A percentile compares a stretch with the other conserved stretches of the same genome.
Evolutionary conservation across 1,140 invertebrate genomes (phyloP).

Genomic region (Tetramorium simillimum): DNA sequence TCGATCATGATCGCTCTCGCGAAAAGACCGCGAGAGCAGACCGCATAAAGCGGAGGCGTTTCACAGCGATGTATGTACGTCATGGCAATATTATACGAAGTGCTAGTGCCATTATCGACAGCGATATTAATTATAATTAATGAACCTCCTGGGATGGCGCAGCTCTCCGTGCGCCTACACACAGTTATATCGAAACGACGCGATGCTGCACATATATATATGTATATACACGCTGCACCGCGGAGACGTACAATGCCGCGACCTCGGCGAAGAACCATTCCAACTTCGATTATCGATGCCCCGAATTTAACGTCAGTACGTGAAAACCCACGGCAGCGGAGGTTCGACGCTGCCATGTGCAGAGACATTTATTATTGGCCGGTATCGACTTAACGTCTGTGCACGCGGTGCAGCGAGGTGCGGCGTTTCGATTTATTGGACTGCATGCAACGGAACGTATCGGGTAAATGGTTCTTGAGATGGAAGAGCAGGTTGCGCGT

Average conservation of each 20-base stretch:
- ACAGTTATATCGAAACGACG: constrained; percentile 45
- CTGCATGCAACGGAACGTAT: constrained; percentile 11
- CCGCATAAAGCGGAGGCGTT: constrained; percentile 45
- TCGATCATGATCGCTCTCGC: constrained; percentile 40
- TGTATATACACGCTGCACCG: neutral
- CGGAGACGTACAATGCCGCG: constrained; percentile 39
- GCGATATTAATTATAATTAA: constrained; percentile 73
- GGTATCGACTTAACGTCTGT: constrained; percentile 62
- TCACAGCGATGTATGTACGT: constrained; percentile 31
- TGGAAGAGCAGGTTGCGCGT: neutral
- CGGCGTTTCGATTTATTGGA: constrained; percentile 45
- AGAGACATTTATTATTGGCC: constrained; percentile 65
- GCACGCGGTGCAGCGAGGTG: constrained; percentile 35
- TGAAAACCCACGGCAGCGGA: constrained; percentile 35
- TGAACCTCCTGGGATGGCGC: constrained; percentile 28
- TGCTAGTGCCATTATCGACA: constrained; percentile 63
- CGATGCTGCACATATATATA: neutral
- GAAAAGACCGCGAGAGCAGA: constrained; percentile 29
- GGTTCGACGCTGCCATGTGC: constrained; percentile 14
- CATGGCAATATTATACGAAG: constrained; percentile 46
- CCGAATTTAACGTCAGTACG: constrained; percentile 47
- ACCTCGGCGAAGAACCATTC: constrained; percentile 32
- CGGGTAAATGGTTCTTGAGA: constrained; percentile 33
- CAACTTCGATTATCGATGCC: constrained; percentile 65
- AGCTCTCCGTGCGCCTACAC: constrained; percentile 34